Evolutionary conservation across 2,797 vertebrate species (phyloP).

Genomic region (Echiichthys vipera): DNA sequence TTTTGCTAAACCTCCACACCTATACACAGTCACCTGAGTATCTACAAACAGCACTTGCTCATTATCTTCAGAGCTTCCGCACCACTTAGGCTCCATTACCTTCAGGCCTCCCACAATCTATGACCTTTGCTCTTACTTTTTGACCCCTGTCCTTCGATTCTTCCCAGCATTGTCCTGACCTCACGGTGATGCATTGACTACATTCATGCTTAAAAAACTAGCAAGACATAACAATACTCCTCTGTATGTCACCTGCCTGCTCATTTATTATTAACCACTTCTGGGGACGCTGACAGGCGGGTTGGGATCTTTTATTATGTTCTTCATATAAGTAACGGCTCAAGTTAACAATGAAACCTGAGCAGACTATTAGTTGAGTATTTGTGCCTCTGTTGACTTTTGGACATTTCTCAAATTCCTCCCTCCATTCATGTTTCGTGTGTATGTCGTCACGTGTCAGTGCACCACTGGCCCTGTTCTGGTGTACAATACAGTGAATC

Average conservation of each 20-base stretch:
- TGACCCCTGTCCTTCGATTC: slow-evolving; percentile 48
- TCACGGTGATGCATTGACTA: slow-evolving; percentile 19
- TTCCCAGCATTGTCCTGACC: slow-evolving; percentile 33
- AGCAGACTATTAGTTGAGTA: slow-evolving; percentile 52
- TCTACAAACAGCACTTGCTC: slow-evolving; percentile 25
- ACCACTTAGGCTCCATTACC: slow-evolving; percentile 55
- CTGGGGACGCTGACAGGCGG: slow-evolving; percentile 13
- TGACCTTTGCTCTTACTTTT: slow-evolving; percentile 54
- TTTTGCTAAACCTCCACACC: background rate
- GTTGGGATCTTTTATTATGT: slow-evolving; percentile 40
- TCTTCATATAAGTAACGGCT: slow-evolving; percentile 66
- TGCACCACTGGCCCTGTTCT: slow-evolving; percentile 48
- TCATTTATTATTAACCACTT: slow-evolving; percentile 52
- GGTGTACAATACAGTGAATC: slow-evolving; percentile 27
- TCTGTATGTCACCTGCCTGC: slow-evolving; percentile 16
- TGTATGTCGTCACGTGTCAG: slow-evolving; percentile 58
- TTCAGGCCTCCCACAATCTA: slow-evolving; percentile 34
- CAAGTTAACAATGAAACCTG: slow-evolving; percentile 73
- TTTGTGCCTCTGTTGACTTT: slow-evolving; percentile 70
- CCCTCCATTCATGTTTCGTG: slow-evolving; percentile 66
- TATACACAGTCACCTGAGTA: slow-evolving; percentile 38
- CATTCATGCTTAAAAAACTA: slow-evolving; percentile 38
- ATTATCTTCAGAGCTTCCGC: slow-evolving; percentile 45
- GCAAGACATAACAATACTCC: slow-evolving; percentile 35
- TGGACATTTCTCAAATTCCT: slow-evolving; percentile 74